These are phyloP conservation scores for Pterocles burchelli DNA, from an alignment of 2,113 vertebrate species.

Conservation along the genomic window DNA sequence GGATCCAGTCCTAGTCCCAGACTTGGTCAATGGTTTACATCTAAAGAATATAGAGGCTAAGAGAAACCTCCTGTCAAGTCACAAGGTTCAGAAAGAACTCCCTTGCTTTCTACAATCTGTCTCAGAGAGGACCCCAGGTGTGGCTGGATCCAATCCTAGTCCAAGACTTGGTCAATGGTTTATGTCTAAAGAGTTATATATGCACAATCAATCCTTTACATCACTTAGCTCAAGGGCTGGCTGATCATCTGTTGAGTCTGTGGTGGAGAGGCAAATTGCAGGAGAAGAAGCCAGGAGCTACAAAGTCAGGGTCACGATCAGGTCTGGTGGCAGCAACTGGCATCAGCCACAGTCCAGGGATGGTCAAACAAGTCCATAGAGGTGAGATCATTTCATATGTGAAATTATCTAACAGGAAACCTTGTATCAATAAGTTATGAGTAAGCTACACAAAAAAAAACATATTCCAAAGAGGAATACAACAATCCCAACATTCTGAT, in stretches of 20 bases:
- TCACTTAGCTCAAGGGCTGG: neutral
- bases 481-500: fast-evolving
- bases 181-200: no score
- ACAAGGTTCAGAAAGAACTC: no score
- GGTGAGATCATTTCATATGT: neutral
- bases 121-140: no score
- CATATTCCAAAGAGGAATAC: neutral
- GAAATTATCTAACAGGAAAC: neutral
- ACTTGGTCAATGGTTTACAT: no score
- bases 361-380: neutral
- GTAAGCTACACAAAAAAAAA: neutral
- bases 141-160: no score
- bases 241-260: neutral
- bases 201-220: no score
- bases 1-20: no score
- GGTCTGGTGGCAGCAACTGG: fast-evolving
- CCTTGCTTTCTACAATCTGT: no score
- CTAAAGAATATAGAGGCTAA: no score
- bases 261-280: neutral
- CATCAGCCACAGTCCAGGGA: no score
- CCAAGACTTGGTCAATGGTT: no score
- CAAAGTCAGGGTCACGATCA: neutral
- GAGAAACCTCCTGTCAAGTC: no score
- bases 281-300: neutral
- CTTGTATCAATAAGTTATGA: fast-evolving